Evolutionary conservation across 2,797 vertebrate species (phyloP), one percentile per base, ranked within the genome.

Genomic region (Ctenopoma multispine): DNA sequence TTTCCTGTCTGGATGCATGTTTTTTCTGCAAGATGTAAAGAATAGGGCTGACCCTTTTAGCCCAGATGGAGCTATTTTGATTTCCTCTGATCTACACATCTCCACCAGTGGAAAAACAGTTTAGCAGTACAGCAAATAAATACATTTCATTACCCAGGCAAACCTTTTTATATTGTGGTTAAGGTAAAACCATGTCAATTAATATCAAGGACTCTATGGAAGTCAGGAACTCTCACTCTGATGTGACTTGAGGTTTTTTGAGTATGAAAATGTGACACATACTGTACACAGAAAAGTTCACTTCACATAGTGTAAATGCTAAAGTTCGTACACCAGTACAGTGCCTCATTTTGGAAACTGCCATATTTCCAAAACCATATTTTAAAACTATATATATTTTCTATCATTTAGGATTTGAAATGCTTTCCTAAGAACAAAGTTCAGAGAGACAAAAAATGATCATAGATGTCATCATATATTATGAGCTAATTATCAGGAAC

Each of bases 1-100:
- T 88, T 83, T 88, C 81, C 75, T 88, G 75, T 85, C 77, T 84
- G 75, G 55, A 83, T 82, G 67, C 76, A 75, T 79, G 73, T 85
- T 78, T 75, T 65, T 81, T 85, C 76, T 90, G 80, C 74, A 85
- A 89, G 83, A 90, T 87, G 75, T 79, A 88, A 91, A 86, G 84
- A 80, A 73, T 63, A 78, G 61, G 57, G 61, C 58, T 65, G 75
- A 90, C 66, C 65, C 65, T 80, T 65, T 85, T 85, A 75, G 67
- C 72, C 67, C 67, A 79, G 36, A 76, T 71, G 55, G 70, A 87
- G 83, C 73, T 86, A 73, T 90, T 92, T 87, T 80, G 53, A 90
- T 86, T 81, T 75, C 24, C 57, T 87, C 67, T 79, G 59, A 81
- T 91, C 79, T 48, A 29, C 47, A 50, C 41, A 75, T 76, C 71